These are phyloP conservation scores for Rutpela maculata DNA, from an alignment of 2,888 invertebrate species.

Conservation along the genomic window DNA sequence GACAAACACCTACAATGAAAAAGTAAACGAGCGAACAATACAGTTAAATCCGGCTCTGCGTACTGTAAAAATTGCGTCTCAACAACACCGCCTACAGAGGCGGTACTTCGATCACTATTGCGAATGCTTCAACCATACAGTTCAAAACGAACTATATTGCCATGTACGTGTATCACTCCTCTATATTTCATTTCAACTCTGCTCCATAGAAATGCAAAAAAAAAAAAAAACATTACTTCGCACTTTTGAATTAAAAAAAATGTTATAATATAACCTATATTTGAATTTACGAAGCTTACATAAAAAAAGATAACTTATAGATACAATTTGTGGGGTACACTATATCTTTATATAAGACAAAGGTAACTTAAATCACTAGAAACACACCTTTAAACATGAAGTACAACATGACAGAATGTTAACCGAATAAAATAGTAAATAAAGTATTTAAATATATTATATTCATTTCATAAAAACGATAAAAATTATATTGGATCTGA, in stretches of 20 bases:
- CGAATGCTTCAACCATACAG: no score
- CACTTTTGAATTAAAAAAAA: neutral
- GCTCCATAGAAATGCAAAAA: no score
- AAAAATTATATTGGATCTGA: slow-evolving; percentile 50
- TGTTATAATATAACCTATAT: slow-evolving; percentile 57
- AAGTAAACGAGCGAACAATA: no score
- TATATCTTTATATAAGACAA: slow-evolving; percentile 51
- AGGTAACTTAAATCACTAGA: slow-evolving; percentile 53
- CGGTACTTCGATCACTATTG: no score
- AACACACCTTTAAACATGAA: slow-evolving; percentile 49
- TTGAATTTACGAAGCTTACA: slow-evolving; percentile 65
- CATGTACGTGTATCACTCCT: no score
- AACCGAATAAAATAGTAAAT: slow-evolving; percentile 43
- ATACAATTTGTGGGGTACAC: slow-evolving; percentile 57
- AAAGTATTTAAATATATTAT: slow-evolving; percentile 48
- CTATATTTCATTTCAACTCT: no score
- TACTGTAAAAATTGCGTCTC: no score
- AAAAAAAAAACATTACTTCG: no score
- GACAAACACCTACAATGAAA: no score
- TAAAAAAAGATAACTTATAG: slow-evolving; percentile 60
- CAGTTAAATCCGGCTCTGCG: no score
- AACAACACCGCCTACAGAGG: no score
- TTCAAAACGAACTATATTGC: no score
- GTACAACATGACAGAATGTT: slow-evolving; percentile 43
- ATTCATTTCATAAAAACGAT: slow-evolving; percentile 51